Conservation (phyloP, 2,888 invertebrate genomes). For the Clusia tigrina region DNA sequence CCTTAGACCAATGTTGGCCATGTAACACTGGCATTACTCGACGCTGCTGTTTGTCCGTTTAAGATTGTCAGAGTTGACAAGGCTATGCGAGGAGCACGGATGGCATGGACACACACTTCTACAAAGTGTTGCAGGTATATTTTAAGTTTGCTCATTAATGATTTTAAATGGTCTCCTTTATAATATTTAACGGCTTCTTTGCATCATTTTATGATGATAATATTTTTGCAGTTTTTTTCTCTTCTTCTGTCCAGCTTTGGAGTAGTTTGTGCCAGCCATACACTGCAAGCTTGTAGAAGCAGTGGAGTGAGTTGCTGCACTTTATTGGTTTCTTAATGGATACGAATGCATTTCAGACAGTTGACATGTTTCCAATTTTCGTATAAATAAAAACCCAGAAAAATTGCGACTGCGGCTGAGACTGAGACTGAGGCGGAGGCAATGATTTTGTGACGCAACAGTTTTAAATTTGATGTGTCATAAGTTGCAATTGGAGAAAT, state of each 20-base stretch:
- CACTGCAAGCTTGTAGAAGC: slow-evolving; percentile 7
- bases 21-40: no score
- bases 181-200: slow-evolving; percentile 63
- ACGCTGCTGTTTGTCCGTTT: background rate
- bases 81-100: background rate
- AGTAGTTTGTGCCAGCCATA: background rate
- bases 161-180: slow-evolving; percentile 64
- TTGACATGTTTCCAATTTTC: slow-evolving; percentile 58
- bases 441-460: no score
- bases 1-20: background rate
- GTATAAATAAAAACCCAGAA: no score
- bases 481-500: no score
- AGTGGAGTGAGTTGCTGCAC: slow-evolving; percentile 20
- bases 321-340: slow-evolving; percentile 54
- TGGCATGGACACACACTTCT: slow-evolving; percentile 11
- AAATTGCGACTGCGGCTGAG: background rate
- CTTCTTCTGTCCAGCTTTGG: background rate
- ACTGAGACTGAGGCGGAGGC: background rate
- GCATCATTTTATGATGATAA: slow-evolving; percentile 63
- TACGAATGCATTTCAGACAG: slow-evolving; percentile 52
- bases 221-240: slow-evolving; percentile 46
- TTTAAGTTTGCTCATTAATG: slow-evolving; percentile 60
- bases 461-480: no score
- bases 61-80: background rate
- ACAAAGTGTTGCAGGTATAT: slow-evolving; percentile 19